These are phyloP conservation scores for Pipistrellus pygmaeus DNA, from an alignment of 2,797 vertebrate species.

Conservation along the genomic window DNA sequence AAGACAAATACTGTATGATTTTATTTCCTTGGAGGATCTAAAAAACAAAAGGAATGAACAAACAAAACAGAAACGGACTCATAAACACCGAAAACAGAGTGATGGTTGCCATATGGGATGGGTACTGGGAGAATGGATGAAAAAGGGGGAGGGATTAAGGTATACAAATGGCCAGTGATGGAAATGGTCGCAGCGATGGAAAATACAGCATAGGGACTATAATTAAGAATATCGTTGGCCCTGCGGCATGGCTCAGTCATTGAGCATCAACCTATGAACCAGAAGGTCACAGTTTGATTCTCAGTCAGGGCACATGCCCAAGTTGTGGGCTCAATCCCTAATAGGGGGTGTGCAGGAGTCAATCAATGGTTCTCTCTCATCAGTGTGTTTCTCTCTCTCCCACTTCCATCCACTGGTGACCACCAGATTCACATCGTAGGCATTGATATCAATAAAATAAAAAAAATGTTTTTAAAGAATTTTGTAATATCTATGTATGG, in stretches of 20 bases:
- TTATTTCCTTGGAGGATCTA: background rate
- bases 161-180: background rate
- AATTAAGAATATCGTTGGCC: background rate
- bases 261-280: too few relatives aligned
- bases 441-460: too few relatives aligned
- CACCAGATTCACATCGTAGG: too few relatives aligned
- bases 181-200: background rate
- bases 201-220: background rate
- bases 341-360: too few relatives aligned
- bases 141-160: background rate
- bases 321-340: too few relatives aligned
- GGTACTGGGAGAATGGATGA: background rate
- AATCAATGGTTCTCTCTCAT: too few relatives aligned
- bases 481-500: background rate
- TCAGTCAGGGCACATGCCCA: too few relatives aligned
- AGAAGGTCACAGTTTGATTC: too few relatives aligned
- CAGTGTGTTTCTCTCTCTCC: too few relatives aligned
- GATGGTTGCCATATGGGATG: background rate
- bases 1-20: background rate
- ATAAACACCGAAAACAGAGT: background rate
- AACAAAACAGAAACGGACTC: background rate
- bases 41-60: background rate
- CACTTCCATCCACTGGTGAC: too few relatives aligned
- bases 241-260: fast-evolving
- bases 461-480: too few relatives aligned